Base-by-base conservation (phyloP, 2,113 vertebrate species). In the Leucopsar rothschildi region DNA sequence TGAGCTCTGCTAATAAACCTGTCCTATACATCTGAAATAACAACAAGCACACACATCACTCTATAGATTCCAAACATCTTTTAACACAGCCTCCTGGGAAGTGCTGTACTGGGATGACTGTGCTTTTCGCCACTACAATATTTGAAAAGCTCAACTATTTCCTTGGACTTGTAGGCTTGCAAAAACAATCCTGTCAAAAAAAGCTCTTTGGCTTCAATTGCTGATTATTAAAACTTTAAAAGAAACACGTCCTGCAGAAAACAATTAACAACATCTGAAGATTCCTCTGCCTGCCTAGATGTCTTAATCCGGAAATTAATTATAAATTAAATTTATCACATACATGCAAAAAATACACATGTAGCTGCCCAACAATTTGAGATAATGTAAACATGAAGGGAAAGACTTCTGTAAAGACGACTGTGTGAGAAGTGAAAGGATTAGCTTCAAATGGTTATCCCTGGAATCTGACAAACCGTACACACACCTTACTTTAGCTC, bases 161-260 rank as follows among this genome's bases (percentile, higher is more conserved):
- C 60, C 72, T n/a, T 77, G 39, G 85, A 68, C 79, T 87, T 75
- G 40, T 7, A 91, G 15, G 23, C 52, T 80, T 91, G 45, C 61
- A 93, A 81, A 96, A 94, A 77, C 57, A 92, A 90, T 31, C 8
- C 23, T 60, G 71, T n/a, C 22, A 72, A 88, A 78, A 90, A 69
- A 76, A 76, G 47, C 23, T 65, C 90, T 82, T 96, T 35, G 49
- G 65, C 66, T 92, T 95, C 63, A 88, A 21, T 49, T 69, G 49
- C 77, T 47, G 90, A 88, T 77, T 86, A 92, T 80, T 87, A 88
- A 57, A 95, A 88, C 65, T 96, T 97, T 95, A 89, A 97, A 97
- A 91, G 65, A 71, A 92, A 87, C 22, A 86, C 53, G 85, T 80
- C 40, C 45, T 63, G 84, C 29, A 93, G 78, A 94, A 97, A 97